A percentile compares a stretch with the other conserved stretches of the same genome.
Evolutionary conservation across 2,797 vertebrate species (phyloP).

Genomic region (Sebastes flavidus): DNA sequence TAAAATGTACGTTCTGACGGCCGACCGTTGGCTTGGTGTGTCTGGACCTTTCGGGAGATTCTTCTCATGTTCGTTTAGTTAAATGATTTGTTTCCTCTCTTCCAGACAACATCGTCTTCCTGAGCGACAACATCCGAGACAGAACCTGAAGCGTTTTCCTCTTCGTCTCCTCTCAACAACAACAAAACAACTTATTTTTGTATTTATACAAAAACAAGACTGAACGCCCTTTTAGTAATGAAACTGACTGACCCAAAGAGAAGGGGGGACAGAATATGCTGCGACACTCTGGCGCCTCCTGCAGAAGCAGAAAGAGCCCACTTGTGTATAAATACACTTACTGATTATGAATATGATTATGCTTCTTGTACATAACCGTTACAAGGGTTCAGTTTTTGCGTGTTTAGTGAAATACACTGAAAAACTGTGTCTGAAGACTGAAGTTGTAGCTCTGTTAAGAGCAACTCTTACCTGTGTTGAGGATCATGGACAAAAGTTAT

Average conservation of each 20-base stretch:
- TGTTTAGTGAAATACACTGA: no score
- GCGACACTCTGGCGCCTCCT: slow-evolving; percentile 3
- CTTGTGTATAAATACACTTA: neutral
- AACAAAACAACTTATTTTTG: slow-evolving; percentile 19
- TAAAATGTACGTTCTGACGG: no score
- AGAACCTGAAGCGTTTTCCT: slow-evolving; percentile 71
- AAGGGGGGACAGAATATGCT: neutral
- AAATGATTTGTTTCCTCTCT: neutral
- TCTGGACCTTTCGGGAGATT: neutral
- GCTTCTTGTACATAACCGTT: slow-evolving; percentile 3
- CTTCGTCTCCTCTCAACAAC: neutral
- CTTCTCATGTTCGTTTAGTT: neutral
- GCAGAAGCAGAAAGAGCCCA: neutral
- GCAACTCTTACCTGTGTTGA: neutral
- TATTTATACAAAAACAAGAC: slow-evolving; percentile 16
- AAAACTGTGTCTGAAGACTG: neutral
- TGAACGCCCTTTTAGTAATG: neutral
- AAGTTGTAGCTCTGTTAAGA: slow-evolving; percentile 7
- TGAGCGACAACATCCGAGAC: slow-evolving; percentile 88
- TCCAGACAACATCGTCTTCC: slow-evolving; percentile 95
- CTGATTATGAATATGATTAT: neutral
- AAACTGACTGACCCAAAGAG: neutral
- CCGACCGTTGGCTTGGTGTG: no score
- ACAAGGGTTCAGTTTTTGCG: neutral
- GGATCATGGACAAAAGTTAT: neutral